Base-by-base conservation (phyloP, 2,797 vertebrate species). In the Nannoperca obscura region DNA sequence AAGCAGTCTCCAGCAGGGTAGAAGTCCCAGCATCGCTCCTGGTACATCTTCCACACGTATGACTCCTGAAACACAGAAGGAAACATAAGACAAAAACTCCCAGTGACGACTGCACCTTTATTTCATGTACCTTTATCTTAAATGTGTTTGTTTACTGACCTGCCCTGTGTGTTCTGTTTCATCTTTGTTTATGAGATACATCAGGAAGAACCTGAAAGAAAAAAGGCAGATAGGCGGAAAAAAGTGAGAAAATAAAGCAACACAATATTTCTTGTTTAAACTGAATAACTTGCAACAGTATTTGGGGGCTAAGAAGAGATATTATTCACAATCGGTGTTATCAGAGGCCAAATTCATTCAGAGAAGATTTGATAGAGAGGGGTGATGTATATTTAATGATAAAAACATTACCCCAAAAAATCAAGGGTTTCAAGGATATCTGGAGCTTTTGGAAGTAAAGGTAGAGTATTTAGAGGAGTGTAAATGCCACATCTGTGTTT, bases 31-130 rank as follows among this genome's bases (percentile, higher is more conserved):
- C 96, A 97, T 64, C 97, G 92, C 64, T 98, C 97, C 83, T 97
- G 96, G 90, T 98, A 98, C 97, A 98, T 95, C 94, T 98, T 98
- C 97, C 97, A 98, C 71, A 98, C 97, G 0, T 98, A 98, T 0
- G 97, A 98, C 88, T 98, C 97, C 97, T 98, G 75, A 6, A 59
- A 40, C 46, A 34, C 54, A 22, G 1, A 47, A 2, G 0, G 17
- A 24, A 32, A 59, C 7, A n/a, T 7, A 1, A 40, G 20, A 14
- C 7, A n/a, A 55, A 32, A 32, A 36, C 19, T 3, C 42, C 1
- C 3, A 27, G 40, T 9, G 4, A 38, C 19, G 63, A 3, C 36
- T 13, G 11, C 32, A 49, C 3, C 38, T 34, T 34, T 36, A 44
- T 63, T 32, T 36, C 0, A 20, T 34, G 3, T 1, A 34, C 4